Percentiles rank a stretch among this genome's conserved stretches.
phyloP scores from a whole-genome alignment of 2,888 invertebrate species.

The Stenolophus ochropezus region DNA sequence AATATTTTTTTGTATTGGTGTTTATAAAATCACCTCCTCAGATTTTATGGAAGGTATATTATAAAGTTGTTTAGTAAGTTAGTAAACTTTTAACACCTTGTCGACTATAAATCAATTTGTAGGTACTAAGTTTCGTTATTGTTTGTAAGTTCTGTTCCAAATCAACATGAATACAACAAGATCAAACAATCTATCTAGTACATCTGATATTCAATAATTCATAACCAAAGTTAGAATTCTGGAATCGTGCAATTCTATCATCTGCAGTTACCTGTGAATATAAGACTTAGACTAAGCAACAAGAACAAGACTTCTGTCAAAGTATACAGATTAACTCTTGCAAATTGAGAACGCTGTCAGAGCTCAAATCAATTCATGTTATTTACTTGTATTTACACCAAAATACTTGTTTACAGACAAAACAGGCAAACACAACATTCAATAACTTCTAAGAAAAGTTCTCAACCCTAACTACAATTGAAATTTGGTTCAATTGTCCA shows the following conservation, averaged over 20 bases:
- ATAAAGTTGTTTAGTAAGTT: too few relatives aligned
- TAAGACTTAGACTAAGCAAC: background rate
- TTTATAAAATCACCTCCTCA: too few relatives aligned
- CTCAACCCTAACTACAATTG: too few relatives aligned
- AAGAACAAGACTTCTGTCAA: slow-evolving; percentile 2
- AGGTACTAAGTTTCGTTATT: background rate
- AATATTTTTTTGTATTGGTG: too few relatives aligned
- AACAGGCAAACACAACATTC: background rate
- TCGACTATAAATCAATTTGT: background rate
- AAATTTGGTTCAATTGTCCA: too few relatives aligned
- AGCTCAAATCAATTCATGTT: background rate
- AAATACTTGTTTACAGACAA: background rate
- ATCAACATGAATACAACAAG: background rate
- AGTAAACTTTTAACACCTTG: too few relatives aligned
- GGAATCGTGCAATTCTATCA: background rate
- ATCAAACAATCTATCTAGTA: background rate
- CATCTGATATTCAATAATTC: slow-evolving; percentile 18
- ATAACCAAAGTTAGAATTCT: background rate
- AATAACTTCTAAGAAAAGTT: too few relatives aligned
- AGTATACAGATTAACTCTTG: background rate
- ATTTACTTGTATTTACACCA: background rate
- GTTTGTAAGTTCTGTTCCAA: background rate
- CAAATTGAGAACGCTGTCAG: background rate
- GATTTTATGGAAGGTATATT: too few relatives aligned
- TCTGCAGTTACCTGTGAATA: background rate